Evolutionary conservation across 2,113 vertebrate genomes (phyloP).

Genomic region (Sphaerodactylus townsendi): DNA sequence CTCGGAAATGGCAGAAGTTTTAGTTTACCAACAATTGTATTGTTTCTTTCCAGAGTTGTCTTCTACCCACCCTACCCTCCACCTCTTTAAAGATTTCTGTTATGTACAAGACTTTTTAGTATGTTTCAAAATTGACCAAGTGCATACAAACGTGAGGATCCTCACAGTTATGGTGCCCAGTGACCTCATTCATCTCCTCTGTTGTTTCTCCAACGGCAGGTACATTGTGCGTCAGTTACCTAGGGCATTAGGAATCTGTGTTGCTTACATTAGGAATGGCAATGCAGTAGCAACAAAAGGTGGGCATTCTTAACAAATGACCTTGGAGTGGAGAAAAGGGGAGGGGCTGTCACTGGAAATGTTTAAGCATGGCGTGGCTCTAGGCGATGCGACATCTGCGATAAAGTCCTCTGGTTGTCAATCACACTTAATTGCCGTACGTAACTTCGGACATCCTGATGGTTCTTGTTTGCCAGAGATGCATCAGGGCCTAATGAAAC

Average conservation of each 20-base stretch:
- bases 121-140: conserved; percentile 40
- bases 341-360: conserved; percentile 54
- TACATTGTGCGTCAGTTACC: conserved; percentile 58
- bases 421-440: conserved; percentile 95
- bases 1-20: conserved; percentile 41
- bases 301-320: conserved; percentile 71
- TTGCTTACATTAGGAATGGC: conserved; percentile 74
- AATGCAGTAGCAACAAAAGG: conserved; percentile 69
- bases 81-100: conserved; percentile 25
- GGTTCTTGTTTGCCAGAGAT: conserved; percentile 89
- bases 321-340: conserved; percentile 61
- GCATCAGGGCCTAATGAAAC: conserved; percentile 84
- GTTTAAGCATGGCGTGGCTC: conserved; percentile 91
- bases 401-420: conserved; percentile 98
- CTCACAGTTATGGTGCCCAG: conserved; percentile 17
- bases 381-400: conserved; percentile 93
- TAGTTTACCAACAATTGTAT: conserved; percentile 24
- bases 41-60: background rate
- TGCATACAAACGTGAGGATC: conserved; percentile 34
- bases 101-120: conserved; percentile 41
- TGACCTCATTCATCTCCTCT: conserved; percentile 30
- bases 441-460: conserved; percentile 91
- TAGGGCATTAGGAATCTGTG: conserved; percentile 54
- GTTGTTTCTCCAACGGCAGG: conserved; percentile 23
- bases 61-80: background rate